Evolutionary conservation across 2,113 vertebrate genomes (phyloP).

Genomic region (Phyllostomus discolor): DNA sequence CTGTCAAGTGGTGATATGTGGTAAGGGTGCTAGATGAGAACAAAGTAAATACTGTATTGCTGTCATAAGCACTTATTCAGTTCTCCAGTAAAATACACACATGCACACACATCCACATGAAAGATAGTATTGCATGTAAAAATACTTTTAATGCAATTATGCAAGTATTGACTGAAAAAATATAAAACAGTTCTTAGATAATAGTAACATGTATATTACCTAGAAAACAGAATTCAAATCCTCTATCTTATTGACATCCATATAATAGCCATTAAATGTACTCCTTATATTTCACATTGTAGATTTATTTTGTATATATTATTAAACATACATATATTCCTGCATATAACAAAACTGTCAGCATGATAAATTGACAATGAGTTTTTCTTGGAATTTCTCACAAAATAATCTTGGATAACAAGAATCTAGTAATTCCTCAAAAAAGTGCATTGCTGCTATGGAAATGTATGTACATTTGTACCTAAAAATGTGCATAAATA

Average conservation of each 20-base stretch:
- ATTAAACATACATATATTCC: not conserved
- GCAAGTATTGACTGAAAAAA: not conserved
- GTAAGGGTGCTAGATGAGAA: not conserved
- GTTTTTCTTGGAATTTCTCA: not conserved
- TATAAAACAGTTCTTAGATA: not conserved
- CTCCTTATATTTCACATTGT: not conserved
- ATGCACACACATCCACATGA: not conserved
- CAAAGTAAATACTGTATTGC: conserved; percentile 1
- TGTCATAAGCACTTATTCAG: conserved; percentile 19
- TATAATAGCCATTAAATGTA: not conserved
- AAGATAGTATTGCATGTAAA: not conserved
- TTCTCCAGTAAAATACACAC: not conserved
- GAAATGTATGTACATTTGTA: not conserved
- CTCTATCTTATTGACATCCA: not conserved
- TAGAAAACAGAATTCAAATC: not conserved
- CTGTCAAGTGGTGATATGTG: conserved; percentile 29
- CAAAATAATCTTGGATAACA: not conserved
- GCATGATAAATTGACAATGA: not conserved
- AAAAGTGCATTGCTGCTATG: not conserved
- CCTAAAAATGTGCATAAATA: not conserved
- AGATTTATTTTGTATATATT: not conserved
- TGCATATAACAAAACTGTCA: not conserved
- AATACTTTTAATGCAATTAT: not conserved
- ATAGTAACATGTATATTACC: not conserved
- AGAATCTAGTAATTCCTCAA: not conserved